A percentile compares a stretch with the other conserved stretches of the same genome.
These are phyloP conservation scores for Dendrocopos noguchii DNA, from an alignment of 2,113 vertebrate species.

Conservation along the genomic window DNA sequence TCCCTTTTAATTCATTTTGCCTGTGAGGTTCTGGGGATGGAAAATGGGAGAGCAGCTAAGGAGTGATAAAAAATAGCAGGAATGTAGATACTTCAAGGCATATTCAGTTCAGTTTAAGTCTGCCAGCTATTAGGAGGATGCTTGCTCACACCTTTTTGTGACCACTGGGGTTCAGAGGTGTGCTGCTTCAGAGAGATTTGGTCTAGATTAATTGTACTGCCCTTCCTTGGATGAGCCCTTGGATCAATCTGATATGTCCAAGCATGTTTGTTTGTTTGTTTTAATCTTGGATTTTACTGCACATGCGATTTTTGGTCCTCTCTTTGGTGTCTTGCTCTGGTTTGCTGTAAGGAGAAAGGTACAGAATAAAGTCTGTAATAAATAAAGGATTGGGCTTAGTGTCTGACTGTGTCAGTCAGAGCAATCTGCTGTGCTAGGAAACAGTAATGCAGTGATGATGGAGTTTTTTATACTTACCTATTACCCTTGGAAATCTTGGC, in stretches of 20 bases:
- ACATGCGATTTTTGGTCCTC: not conserved
- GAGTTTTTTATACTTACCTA: slow-evolving; percentile 18
- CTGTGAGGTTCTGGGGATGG: not conserved
- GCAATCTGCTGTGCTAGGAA: slow-evolving; percentile 20
- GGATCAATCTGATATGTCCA: not conserved
- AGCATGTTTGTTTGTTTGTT: not conserved
- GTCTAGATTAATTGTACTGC: not conserved
- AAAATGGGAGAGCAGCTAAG: not conserved
- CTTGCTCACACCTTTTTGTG: not conserved
- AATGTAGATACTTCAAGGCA: not conserved
- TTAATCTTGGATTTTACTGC: not conserved
- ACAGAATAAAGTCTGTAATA: not conserved
- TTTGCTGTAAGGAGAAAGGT: not conserved
- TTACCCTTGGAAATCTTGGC: slow-evolving; percentile 8
- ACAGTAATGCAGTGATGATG: not conserved
- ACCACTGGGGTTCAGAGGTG: slow-evolving; percentile 10
- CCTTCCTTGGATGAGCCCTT: not conserved
- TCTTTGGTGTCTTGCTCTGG: not conserved
- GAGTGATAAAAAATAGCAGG: not conserved
- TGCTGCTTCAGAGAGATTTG: not conserved
- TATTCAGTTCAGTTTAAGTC: not conserved
- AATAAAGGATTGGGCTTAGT: not conserved
- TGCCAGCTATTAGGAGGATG: not conserved
- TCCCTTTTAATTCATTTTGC: not conserved
- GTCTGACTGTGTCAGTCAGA: not conserved